Evolutionary conservation across 2,113 vertebrate genomes (phyloP), one percentile per base, ranked within the genome.

Genomic region (Bos indicus): DNA sequence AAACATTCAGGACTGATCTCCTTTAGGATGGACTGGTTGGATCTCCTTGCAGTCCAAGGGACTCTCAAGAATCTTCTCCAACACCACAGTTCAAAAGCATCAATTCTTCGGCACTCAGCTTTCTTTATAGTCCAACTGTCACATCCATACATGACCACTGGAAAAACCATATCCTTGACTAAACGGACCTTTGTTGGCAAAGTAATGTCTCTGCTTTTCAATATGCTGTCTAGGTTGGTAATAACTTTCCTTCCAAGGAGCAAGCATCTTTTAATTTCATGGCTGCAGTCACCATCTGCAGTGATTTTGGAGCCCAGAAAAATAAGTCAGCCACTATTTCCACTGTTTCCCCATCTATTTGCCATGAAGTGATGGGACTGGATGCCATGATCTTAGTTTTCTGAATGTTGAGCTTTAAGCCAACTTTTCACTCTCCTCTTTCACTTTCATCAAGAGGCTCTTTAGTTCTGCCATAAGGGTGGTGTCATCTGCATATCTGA

Each of bases 141-240:
- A 67, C 64, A 67, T 67, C 33, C 64, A 67, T 67, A 67, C 1
- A 21, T 67, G 64, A 67, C 64, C 4, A 36, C 64, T 11, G 64
- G 64, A 21, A 36, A 57, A 67, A 67, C 33, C 64, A 67, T 21
- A 36, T 17, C 17, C 33, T 67, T 36, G 17, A 67, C 33, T 36
- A 36, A 17, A 67, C 0, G 0, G 3, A 19, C 28, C 17, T 67
- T 36, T 36, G 33, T 10, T 36, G 64, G 33, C 64, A 36, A 67
- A 67, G 33, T 36, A 21, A 67, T 36, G 64, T 21, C 64, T 67
- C 33, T 4, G 7, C 33, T 67, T 67, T 67, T n/a, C 5, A 67
- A 67, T 19, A 67, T n/a, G 33, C 62, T 67, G 8, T 67, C 16
- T n/a, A 64, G 16, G 59, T 60, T 12, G 26, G 26, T 60, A 5